A percentile compares a stretch with the other conserved stretches of the same genome.
phyloP scores from a whole-genome alignment of 2,888 invertebrate species.

The Caenorhabditis parvicauda region DNA sequence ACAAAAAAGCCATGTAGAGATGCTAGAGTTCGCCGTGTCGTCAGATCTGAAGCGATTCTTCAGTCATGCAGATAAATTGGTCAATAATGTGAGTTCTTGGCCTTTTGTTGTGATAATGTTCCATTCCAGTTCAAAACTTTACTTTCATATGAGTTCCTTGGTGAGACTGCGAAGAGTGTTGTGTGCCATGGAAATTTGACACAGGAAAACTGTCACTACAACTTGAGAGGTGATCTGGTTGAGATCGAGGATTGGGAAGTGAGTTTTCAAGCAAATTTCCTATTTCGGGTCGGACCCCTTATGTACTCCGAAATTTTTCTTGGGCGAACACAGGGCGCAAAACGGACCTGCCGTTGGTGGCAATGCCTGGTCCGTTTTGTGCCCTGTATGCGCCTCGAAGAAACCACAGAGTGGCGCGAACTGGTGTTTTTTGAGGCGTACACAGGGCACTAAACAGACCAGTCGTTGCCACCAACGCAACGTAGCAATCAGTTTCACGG shows the following conservation, averaged over 20 bases:
- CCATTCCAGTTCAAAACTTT: background rate
- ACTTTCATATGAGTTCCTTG: background rate
- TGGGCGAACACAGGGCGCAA: too few relatives aligned
- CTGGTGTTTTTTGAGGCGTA: too few relatives aligned
- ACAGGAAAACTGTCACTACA: slow-evolving; percentile 17
- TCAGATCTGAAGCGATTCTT: slow-evolving; percentile 11
- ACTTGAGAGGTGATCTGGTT: slow-evolving; percentile 19
- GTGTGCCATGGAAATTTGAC: slow-evolving; percentile 33
- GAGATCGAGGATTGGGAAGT: slow-evolving; percentile 42
- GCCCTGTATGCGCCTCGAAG: too few relatives aligned
- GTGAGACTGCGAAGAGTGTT: slow-evolving; percentile 10
- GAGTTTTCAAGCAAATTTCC: too few relatives aligned
- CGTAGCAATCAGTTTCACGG: too few relatives aligned
- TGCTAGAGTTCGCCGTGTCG: slow-evolving; percentile 10
- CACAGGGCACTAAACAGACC: too few relatives aligned
- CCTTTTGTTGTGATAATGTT: background rate
- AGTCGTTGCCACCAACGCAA: too few relatives aligned
- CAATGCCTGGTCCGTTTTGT: too few relatives aligned
- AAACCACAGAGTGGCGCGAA: too few relatives aligned
- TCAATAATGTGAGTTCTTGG: slow-evolving; percentile 17
- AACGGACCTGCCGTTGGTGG: too few relatives aligned
- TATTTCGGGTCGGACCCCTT: too few relatives aligned
- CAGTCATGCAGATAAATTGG: slow-evolving; percentile 6
- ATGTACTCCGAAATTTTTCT: too few relatives aligned
- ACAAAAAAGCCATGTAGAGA: slow-evolving; percentile 7